A percentile compares a stretch with the other conserved stretches of the same genome.
These are phyloP conservation scores for Tachuris rubrigastra DNA, from an alignment of 2,113 vertebrate species.

Conservation along the genomic window DNA sequence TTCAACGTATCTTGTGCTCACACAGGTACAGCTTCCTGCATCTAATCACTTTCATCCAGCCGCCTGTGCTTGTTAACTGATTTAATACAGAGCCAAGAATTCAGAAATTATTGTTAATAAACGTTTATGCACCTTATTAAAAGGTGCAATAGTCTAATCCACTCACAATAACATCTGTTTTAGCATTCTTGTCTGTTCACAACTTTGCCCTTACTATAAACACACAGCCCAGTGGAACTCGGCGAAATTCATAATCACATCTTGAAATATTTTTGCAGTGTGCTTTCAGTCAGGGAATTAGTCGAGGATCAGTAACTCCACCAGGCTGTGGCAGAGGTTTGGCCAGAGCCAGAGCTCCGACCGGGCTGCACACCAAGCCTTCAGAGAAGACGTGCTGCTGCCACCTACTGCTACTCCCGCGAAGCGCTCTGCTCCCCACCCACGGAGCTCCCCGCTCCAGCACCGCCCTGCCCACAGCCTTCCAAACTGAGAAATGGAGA, in stretches of 20 bases:
- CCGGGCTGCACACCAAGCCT: background rate
- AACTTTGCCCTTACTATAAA: background rate
- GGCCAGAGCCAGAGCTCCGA: background rate
- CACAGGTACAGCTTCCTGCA: background rate
- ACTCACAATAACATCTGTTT: background rate
- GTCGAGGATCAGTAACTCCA: background rate
- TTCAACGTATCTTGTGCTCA: fast-evolving
- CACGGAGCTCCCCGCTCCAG: fast-evolving
- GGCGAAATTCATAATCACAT: background rate
- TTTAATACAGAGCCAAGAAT: background rate
- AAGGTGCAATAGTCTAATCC: background rate
- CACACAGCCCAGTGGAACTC: background rate
- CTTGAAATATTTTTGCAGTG: background rate
- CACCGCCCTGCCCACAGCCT: fast-evolving
- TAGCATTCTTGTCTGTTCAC: background rate
- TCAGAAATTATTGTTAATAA: background rate
- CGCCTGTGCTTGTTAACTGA: background rate
- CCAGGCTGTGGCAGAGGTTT: background rate
- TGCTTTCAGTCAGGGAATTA: background rate
- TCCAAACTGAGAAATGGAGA: fast-evolving
- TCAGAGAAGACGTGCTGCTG: background rate
- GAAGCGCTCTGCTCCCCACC: background rate
- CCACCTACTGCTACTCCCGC: background rate
- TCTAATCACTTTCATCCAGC: background rate
- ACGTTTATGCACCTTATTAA: background rate